These are phyloP conservation scores for Drosophila antonietae DNA, from an alignment of 2,888 invertebrate genomes.

Conservation along the genomic window DNA sequence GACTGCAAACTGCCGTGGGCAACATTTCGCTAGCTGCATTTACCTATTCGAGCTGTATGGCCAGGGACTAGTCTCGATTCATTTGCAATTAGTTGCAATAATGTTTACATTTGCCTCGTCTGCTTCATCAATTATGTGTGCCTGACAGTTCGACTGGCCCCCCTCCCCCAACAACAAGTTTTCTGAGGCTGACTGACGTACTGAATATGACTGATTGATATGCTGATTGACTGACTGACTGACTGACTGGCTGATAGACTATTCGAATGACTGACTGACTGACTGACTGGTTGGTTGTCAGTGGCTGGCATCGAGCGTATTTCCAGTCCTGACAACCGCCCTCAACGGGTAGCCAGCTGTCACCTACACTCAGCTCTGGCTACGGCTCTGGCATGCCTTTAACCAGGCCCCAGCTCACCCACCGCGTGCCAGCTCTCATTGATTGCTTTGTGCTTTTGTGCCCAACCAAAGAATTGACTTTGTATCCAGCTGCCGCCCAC, in stretches of 20 bases:
- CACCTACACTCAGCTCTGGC: background rate
- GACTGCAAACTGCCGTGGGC: background rate
- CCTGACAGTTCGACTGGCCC: background rate
- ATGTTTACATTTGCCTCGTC: conserved; percentile 56
- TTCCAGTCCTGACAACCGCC: conserved; percentile 42
- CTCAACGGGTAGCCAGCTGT: conserved; percentile 4
- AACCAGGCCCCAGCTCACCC: background rate
- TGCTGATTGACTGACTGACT: conserved; percentile 16
- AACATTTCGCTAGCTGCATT: conserved; percentile 5
- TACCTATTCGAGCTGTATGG: background rate
- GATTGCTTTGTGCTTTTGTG: conserved; percentile 54
- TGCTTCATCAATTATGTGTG: conserved; percentile 52
- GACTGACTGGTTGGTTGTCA: conserved; percentile 38
- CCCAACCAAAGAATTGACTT: conserved; percentile 13
- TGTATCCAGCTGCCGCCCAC: conserved; percentile 9
- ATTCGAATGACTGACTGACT: conserved; percentile 1
- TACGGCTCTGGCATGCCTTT: background rate
- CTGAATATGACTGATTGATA: conserved; percentile 15
- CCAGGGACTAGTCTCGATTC: conserved; percentile 1
- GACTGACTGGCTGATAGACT: conserved; percentile 15
- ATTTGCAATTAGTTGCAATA: conserved; percentile 56
- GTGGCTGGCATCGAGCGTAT: conserved; percentile 32
- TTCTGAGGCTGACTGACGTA: conserved; percentile 14
- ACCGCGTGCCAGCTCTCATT: conserved; percentile 22
- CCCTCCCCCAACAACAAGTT: conserved; percentile 35